A percentile compares a stretch with the other conserved stretches of the same genome.
Evolutionary conservation across 1,140 invertebrate genomes (phyloP).

Genomic region (Musca domestica): DNA sequence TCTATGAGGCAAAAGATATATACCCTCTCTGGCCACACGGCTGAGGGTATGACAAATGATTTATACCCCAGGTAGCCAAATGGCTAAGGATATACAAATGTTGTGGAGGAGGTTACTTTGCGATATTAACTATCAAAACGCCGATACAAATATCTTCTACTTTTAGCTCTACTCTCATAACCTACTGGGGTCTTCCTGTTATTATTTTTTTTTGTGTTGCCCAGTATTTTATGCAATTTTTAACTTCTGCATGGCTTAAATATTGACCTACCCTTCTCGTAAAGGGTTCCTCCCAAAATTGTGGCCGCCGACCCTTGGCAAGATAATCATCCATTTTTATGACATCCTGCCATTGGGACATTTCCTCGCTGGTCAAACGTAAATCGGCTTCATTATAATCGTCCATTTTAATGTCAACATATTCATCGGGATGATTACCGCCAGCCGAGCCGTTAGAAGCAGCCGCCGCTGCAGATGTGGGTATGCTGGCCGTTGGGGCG

Average conservation of each 20-base stretch:
- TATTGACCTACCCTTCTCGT: constrained; percentile 63
- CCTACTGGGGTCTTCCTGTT: too few relatives aligned
- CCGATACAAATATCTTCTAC: too few relatives aligned
- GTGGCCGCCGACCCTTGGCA: constrained; percentile 77
- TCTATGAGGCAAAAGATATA: too few relatives aligned
- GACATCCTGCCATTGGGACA: constrained; percentile 62
- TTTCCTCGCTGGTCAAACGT: constrained; percentile 50
- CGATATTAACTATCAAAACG: too few relatives aligned
- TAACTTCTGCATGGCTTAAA: too few relatives aligned
- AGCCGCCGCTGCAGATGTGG: constrained; percentile 33
- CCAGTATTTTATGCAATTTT: not conserved
- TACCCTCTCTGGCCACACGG: too few relatives aligned
- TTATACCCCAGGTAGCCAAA: too few relatives aligned
- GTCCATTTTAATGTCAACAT: constrained; percentile 44
- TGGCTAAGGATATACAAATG: too few relatives aligned
- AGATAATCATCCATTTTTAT: constrained; percentile 87
- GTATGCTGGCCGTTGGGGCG: constrained; percentile 31
- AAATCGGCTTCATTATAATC: constrained; percentile 44
- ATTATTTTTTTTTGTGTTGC: not conserved
- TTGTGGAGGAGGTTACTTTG: too few relatives aligned
- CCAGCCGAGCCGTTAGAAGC: constrained; percentile 31
- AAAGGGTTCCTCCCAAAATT: constrained; percentile 88
- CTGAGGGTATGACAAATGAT: too few relatives aligned
- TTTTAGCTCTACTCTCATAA: too few relatives aligned
- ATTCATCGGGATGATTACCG: constrained; percentile 29